A percentile compares a stretch with the other conserved stretches of the same genome.
Evolutionary conservation across 1,140 invertebrate genomes (phyloP).

Genomic region (Atta cephalotes): DNA sequence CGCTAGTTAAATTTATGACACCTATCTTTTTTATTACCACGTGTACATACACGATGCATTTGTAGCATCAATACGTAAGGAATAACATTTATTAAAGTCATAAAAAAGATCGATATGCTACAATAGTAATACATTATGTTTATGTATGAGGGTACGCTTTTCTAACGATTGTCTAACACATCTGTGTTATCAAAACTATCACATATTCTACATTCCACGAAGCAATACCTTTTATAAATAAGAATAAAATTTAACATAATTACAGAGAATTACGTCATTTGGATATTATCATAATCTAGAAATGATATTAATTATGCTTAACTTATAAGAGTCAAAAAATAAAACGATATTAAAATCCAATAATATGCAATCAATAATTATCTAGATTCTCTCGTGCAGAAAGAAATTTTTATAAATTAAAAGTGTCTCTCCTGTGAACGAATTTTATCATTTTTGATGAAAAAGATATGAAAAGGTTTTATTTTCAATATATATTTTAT

Average conservation of each 20-base stretch:
- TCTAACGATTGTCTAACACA: neutral
- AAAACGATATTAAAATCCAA: neutral
- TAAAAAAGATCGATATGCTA: constrained; percentile 10
- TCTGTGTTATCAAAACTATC: neutral
- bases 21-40: constrained; percentile 27
- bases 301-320: constrained; percentile 3
- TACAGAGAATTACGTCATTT: neutral
- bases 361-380: constrained; percentile 25
- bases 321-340: constrained; percentile 6
- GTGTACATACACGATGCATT: neutral
- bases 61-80: constrained; percentile 17
- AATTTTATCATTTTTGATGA: neutral
- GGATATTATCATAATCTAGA: neutral
- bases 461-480: neutral
- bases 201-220: neutral
- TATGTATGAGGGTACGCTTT: neutral
- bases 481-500: constrained; percentile 1
- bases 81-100: constrained; percentile 43
- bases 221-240: neutral
- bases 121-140: neutral
- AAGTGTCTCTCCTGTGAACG: neutral
- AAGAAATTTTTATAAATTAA: constrained; percentile 39
- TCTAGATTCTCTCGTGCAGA: neutral
- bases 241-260: neutral
- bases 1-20: constrained; percentile 1